Evolutionary conservation across 2,113 vertebrate species (phyloP).

Genomic region (Arizona elegans): DNA sequence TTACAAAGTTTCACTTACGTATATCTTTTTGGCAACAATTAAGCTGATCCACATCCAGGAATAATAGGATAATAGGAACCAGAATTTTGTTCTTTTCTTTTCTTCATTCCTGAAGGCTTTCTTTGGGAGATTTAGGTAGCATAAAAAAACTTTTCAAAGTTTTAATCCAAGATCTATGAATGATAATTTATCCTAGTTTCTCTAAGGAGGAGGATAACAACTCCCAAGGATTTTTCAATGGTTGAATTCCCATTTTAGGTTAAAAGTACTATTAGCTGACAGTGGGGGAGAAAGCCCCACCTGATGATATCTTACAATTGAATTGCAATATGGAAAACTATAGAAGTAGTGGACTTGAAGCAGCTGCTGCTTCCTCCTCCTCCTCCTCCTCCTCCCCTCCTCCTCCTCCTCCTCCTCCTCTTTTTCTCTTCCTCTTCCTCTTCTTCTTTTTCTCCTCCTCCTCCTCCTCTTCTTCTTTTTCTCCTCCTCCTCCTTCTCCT

Average conservation of each 20-base stretch:
- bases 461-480: background rate
- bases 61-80: background rate
- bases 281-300: background rate
- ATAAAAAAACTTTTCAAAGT: background rate
- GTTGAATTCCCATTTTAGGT: background rate
- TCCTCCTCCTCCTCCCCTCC: too few species aligned
- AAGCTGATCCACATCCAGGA: background rate
- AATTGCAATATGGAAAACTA: background rate
- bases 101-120: background rate
- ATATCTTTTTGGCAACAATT: slow-evolving; percentile 23
- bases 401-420: too few species aligned
- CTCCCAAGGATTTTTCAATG: background rate
- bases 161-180: background rate
- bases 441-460: too few species aligned
- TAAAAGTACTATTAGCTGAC: background rate
- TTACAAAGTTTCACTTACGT: slow-evolving; percentile 6
- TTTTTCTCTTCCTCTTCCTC: too few species aligned
- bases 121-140: background rate
- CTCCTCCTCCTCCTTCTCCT: too few species aligned
- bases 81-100: background rate
- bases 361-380: too few species aligned
- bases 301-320: background rate
- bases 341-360: background rate
- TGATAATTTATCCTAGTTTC: background rate
- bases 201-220: background rate